Evolutionary conservation across 2,797 vertebrate genomes (phyloP), one percentile per base, ranked within the genome.

Genomic region (Myoxocephalus aenaeus): DNA sequence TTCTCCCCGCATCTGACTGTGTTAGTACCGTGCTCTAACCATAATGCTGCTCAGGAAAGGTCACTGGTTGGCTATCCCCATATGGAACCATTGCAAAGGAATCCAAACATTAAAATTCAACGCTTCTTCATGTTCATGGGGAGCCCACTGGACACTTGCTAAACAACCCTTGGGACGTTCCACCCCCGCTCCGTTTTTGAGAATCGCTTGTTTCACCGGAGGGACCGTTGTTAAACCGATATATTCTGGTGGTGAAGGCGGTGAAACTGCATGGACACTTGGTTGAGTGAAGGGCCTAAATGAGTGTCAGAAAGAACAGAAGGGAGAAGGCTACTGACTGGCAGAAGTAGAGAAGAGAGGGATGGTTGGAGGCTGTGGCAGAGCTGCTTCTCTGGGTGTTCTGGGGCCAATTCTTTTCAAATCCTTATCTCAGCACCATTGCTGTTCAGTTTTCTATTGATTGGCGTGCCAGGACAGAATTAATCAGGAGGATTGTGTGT

Each of bases 31-130:
- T 3, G 25, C 63, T 69, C 29, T 5, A 15, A 32, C 25, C 61
- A 8, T 57, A 25, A 27, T 38, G n/a, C 53, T 67, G 66, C 57
- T 54, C 11, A 40, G 44, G 18, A 58, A 13, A 53, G 51, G 42
- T 15, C 73, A 77, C 61, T 66, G 62, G 68, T 34, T 44, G 38
- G n/a, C 32, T 40, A 56, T 73, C n/a, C 51, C 72, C 53, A 59
- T 54, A 57, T 64, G 51, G 57, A 44, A 68, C 77, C 20, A 46
- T 69, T 77, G 58, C 29, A 65, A 79, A 79, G 32, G 44, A 70
- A 79, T 7, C 27, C 38, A 72, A 46, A 69, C 29, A 58, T 18
- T 56, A 34, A 59, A 77, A 64, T 57, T 56, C 32, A 58, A 18
- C 0, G 2, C 42, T 15, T 66, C 29, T 79, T 61, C 40, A 83